These are phyloP conservation scores for Leptopilina clavipes DNA, from an alignment of 1,140 invertebrate genomes.

Conservation along the genomic window DNA sequence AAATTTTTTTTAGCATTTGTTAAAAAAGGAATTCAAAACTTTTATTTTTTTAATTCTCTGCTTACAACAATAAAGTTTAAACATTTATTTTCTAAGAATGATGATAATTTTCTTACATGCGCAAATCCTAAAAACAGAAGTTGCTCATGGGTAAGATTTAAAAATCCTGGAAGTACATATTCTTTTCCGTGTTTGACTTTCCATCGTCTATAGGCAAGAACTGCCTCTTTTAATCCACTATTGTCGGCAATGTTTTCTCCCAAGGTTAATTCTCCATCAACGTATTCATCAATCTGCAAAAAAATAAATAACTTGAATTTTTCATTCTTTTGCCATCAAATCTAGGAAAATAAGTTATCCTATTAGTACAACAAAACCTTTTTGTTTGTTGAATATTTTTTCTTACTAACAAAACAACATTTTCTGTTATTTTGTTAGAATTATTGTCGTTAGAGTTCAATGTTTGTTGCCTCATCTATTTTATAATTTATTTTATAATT, in stretches of 20 bases:
- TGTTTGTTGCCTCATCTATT: no score
- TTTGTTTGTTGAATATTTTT: no score
- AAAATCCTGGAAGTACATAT: conserved; percentile 83
- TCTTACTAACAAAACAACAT: no score
- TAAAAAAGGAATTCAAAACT: no score
- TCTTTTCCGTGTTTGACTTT: conserved; percentile 78
- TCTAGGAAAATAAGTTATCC: no score
- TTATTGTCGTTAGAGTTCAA: no score
- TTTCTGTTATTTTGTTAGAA: no score
- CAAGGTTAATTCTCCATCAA: conserved; percentile 87
- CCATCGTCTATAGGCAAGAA: conserved; percentile 82
- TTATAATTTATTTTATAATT: no score
- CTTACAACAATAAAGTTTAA: neutral
- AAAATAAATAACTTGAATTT: neutral
- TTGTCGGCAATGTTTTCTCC: conserved; percentile 96
- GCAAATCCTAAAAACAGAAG: conserved; percentile 93
- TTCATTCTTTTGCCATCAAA: conserved; percentile 10
- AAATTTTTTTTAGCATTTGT: no score
- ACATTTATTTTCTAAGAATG: neutral
- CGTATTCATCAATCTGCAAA: conserved; percentile 73
- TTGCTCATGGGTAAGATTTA: conserved; percentile 85
- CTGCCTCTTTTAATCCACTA: conserved; percentile 88
- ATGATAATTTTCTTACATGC: conserved; percentile 78
- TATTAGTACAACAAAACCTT: no score
- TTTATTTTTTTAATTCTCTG: no score